Base-by-base conservation (phyloP, 2,888 invertebrate species). In the Noctua comes region DNA sequence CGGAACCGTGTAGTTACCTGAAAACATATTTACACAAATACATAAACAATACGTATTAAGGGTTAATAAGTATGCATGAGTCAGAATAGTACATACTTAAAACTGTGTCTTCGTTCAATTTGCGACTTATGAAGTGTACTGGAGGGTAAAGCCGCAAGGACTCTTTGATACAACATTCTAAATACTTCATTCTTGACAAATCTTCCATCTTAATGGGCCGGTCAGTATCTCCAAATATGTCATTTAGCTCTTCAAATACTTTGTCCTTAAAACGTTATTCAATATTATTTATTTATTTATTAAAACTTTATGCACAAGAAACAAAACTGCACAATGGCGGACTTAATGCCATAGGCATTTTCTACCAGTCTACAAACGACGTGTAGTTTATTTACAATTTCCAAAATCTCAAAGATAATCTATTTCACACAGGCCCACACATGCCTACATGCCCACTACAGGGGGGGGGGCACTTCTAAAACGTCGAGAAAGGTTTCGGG, bases 101-200 rank as follows among this genome's bases (percentile, higher is more conserved):
- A 77, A 94, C 93, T 21, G 97, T 94, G 85, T 97, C 97, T 90
- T 97, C 97, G 0, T 94, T 94, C 64, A 98, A 89, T 51, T 90
- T 92, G 78, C 98, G 97, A 4, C 97, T 97, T 88, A 98, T 97
- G 88, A 98, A 97, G 48, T 97, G 97, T 8, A 98, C 98, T 86
- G 98, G 98, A 1, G 98, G 98, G 85, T 97, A 98, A 18, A 98
- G 91, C 70, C 98, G 93, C 73, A 98, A 89, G 0, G 98, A 96
- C 91, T 98, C 98, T 91, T 98, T 98, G 70, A 98, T 97, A 86
- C 98, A 98, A 86, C 97, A 97, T 86, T 98, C 98, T 83, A 98
- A 94, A 88, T 98, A 98, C 77, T 97, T 96, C 97, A 98, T 97
- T 76, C 97, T 96, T 80, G 97, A 93, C n/a, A 98, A 92, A 84